Percentiles rank a stretch among this genome's conserved stretches.
Evolutionary conservation across 2,113 vertebrate genomes (phyloP).

Genomic region (Forbesichthys papilliferus): DNA sequence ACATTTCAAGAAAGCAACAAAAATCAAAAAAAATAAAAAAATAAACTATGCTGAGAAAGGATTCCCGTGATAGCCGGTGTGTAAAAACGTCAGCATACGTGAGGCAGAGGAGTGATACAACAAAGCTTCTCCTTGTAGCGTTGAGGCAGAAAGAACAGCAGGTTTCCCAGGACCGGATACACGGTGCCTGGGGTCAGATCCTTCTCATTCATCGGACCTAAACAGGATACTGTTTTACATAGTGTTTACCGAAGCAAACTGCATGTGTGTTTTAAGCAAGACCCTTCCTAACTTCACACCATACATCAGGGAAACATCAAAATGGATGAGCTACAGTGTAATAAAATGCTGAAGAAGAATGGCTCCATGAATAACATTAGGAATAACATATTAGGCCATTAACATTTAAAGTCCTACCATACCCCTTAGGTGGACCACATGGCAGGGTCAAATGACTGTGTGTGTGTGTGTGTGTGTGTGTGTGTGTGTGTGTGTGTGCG

Average conservation of each 20-base stretch:
- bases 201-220: constrained; percentile 84
- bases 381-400: no score
- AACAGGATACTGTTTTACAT: not conserved
- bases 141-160: constrained; percentile 85
- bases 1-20: not conserved
- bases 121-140: constrained; percentile 78
- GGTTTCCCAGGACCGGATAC: constrained; percentile 81
- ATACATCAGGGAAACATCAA: no score
- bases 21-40: not conserved
- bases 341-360: no score
- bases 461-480: not conserved
- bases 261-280: no score
- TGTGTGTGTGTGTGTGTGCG: no score
- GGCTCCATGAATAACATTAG: no score
- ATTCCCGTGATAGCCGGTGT: not conserved
- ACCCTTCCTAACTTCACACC: no score
- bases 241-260: no score
- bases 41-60: no score
- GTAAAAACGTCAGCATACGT: constrained; percentile 39
- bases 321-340: no score
- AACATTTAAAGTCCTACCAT: no score
- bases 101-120: constrained; percentile 70
- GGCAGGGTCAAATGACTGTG: not conserved
- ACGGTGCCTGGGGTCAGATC: constrained; percentile 86
- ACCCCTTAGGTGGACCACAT: no score